Base-by-base conservation (phyloP, 2,888 invertebrate genomes). In the Protonemura montana region DNA sequence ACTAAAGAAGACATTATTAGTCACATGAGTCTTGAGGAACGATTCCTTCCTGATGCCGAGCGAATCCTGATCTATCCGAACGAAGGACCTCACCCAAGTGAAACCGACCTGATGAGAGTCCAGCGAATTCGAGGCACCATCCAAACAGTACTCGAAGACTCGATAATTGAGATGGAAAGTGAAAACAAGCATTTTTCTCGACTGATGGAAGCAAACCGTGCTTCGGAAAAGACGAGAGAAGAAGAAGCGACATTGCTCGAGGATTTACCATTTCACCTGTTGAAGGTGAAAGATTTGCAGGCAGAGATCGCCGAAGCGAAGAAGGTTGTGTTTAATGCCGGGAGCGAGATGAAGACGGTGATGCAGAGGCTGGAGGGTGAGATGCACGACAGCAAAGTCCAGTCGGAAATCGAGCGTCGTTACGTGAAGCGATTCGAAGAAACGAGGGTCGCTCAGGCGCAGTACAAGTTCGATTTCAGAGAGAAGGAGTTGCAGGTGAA, bases 401-500 rank as follows among this genome's bases (percentile, higher is more conserved):
- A 78, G 13, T 27, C 27, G 26, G 78, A 78, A 10, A 78, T 78
- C 6, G 78, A 78, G 78, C 25, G 28, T 25, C 26, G 78, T 25
- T 78, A 27, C 78, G 28, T 28, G 78, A 7, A 10, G 2, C 26
- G 28, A 26, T 78, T 3, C 27, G 78, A 78, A 26, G 28, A 78
- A 27, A 6, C 16, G 16, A 25, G 78, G 1, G 10, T 27, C 6
- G 78, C 78, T 5, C 78, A 78, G 78, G 26, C 78, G 25, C 10
- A 78, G 25, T 78, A 27, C 28, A 78, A 6, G 26, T 27, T 27
- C 26, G 78, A 78, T 26, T 78, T 28, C 28, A 28, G n/a, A 16
- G 78, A 78, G 28, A 5, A 26, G 7, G 78, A 26, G 78, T 78
- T 78, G 78, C 26, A 78, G 78, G 78, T 78, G 26, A 35, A 35